A percentile compares a stretch with the other conserved stretches of the same genome.
Evolutionary conservation across 2,113 vertebrate species (phyloP).

Genomic region (Pelvicachromis taeniatus): DNA sequence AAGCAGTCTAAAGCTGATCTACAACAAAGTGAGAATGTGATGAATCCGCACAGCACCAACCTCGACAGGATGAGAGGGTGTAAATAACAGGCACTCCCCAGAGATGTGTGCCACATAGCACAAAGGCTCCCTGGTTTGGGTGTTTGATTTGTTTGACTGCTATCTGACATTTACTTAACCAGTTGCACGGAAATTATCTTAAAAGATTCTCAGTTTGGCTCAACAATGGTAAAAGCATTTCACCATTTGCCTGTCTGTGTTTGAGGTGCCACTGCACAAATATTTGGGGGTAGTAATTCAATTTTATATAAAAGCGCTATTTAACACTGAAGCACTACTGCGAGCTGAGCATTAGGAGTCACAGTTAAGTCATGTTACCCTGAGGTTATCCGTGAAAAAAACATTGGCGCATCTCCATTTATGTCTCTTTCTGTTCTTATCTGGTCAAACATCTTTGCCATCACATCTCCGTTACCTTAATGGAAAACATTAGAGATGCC

Average conservation of each 20-base stretch:
- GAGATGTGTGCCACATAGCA: constrained; percentile 56
- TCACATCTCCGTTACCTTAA: constrained; percentile 59
- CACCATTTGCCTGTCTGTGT: not conserved
- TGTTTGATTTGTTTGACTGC: constrained; percentile 52
- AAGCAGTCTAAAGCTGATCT: constrained; percentile 52
- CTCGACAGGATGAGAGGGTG: constrained; percentile 48
- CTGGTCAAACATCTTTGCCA: constrained; percentile 43
- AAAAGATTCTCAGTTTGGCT: constrained; percentile 10
- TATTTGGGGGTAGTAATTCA: not conserved
- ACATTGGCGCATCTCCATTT: constrained; percentile 40
- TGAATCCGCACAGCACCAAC: constrained; percentile 44
- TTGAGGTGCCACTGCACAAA: not conserved
- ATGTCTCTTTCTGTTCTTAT: constrained; percentile 54
- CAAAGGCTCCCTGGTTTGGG: constrained; percentile 40
- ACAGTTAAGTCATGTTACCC: constrained; percentile 35
- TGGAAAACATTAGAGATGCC: constrained; percentile 59
- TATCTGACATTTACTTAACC: constrained; percentile 57
- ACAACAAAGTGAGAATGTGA: constrained; percentile 64
- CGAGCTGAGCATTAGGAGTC: constrained; percentile 16
- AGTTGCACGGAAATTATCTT: constrained; percentile 43
- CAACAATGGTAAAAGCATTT: not conserved
- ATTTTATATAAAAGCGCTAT: not conserved
- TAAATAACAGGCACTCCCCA: constrained; percentile 60
- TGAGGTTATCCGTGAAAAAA: constrained; percentile 19
- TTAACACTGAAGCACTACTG: not conserved